Conservation (phyloP, 2,113 vertebrate genomes). For the Corapipo altera region DNA sequence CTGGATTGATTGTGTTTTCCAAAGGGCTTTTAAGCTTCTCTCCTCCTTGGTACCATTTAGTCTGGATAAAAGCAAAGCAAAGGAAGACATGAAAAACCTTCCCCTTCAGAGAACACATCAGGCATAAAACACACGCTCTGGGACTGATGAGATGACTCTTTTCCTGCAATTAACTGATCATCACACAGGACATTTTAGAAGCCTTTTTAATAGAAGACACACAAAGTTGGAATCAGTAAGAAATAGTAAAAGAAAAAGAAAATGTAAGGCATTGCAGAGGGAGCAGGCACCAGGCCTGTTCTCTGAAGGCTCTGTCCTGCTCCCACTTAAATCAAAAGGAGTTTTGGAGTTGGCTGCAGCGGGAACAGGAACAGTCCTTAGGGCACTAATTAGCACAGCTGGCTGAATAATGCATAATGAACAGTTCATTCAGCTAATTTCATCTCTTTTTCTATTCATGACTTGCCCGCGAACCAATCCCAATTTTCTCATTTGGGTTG, state of each 20-base stretch:
- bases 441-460: conserved; percentile 47
- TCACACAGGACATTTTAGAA: neutral
- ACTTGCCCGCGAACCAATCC: conserved; percentile 11
- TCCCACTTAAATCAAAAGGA: conserved; percentile 50
- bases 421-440: conserved; percentile 66
- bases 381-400: conserved; percentile 66
- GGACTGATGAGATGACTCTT: neutral
- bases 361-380: conserved; percentile 59
- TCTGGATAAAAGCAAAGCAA: neutral
- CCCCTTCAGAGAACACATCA: neutral
- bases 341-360: conserved; percentile 47
- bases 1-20: neutral
- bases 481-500: conserved; percentile 19
- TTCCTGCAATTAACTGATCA: neutral
- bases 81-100: neutral
- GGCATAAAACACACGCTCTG: neutral
- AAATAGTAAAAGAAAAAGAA: neutral
- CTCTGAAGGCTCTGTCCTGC: conserved; percentile 27
- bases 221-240: neutral
- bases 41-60: neutral
- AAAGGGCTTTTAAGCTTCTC: neutral
- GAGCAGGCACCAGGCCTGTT: conserved; percentile 7
- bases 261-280: neutral
- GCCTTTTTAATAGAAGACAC: neutral
- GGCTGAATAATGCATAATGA: conserved; percentile 65